These are phyloP conservation scores for Eubasilissa splendida DNA, from an alignment of 2,888 invertebrate genomes.

Conservation along the genomic window DNA sequence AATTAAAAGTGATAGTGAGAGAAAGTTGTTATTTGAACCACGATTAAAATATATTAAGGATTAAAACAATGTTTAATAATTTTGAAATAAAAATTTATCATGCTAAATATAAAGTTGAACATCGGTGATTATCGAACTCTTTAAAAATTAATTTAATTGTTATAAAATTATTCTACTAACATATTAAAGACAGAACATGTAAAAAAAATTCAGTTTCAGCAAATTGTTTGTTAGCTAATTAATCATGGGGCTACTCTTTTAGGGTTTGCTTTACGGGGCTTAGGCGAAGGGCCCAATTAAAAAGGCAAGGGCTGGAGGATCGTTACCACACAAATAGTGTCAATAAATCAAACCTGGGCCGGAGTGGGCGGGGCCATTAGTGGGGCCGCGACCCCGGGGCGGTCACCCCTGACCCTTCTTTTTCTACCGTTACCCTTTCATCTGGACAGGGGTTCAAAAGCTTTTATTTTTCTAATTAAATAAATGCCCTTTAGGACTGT, in stretches of 20 bases:
- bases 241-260: constrained; percentile 18
- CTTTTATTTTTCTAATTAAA: constrained; percentile 1
- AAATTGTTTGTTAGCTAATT: constrained; percentile 29
- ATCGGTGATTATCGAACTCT: too few species aligned
- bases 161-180: too few species aligned
- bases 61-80: too few species aligned
- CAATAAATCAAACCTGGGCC: constrained; percentile 54
- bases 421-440: constrained; percentile 23
- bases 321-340: constrained; percentile 52
- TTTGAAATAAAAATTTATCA: too few species aligned
- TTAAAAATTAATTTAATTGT: too few species aligned
- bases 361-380: constrained; percentile 46
- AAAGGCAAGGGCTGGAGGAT: constrained; percentile 44
- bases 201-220: too few species aligned
- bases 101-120: too few species aligned
- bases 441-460: constrained; percentile 9
- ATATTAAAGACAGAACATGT: too few species aligned
- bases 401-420: constrained; percentile 9
- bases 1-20: too few species aligned
- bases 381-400: constrained; percentile 40
- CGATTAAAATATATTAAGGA: too few species aligned
- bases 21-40: too few species aligned
- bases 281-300: constrained; percentile 43
- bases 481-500: too few species aligned
- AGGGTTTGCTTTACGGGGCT: constrained; percentile 24